Conservation (phyloP, 2,113 vertebrate genomes). For the Brachirus orientalis region DNA sequence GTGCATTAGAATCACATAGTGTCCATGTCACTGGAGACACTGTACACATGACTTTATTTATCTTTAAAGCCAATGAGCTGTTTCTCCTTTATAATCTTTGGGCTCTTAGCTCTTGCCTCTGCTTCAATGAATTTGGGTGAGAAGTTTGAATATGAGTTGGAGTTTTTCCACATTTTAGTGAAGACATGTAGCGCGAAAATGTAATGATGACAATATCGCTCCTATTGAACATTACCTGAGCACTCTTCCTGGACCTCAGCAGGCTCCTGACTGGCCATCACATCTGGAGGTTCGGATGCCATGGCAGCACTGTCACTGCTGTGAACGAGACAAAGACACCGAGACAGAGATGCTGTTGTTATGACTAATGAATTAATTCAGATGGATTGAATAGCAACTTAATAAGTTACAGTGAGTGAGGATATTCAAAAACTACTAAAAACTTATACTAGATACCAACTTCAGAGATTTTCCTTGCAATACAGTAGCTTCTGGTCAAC, state of each 20-base stretch:
- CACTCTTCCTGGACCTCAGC: slow-evolving; percentile 82
- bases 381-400: background rate
- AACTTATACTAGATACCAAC: background rate
- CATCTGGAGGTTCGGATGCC: slow-evolving; percentile 80
- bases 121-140: no score
- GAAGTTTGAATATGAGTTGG: no score
- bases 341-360: background rate
- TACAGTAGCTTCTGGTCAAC: background rate
- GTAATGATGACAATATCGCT: no score
- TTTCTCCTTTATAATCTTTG: background rate
- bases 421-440: background rate
- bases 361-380: no score
- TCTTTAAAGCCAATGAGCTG: background rate
- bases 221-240: slow-evolving; percentile 71
- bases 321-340: slow-evolving; percentile 33
- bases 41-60: no score
- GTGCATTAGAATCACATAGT: no score
- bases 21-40: no score
- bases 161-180: background rate
- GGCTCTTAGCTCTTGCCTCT: no score
- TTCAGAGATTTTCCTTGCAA: background rate
- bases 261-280: slow-evolving; percentile 71
- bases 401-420: background rate
- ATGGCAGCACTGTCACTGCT: slow-evolving; percentile 84
- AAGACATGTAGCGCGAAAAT: background rate